Conservation (phyloP, 1,140 invertebrate genomes). For the Hycleus cichorii region DNA sequence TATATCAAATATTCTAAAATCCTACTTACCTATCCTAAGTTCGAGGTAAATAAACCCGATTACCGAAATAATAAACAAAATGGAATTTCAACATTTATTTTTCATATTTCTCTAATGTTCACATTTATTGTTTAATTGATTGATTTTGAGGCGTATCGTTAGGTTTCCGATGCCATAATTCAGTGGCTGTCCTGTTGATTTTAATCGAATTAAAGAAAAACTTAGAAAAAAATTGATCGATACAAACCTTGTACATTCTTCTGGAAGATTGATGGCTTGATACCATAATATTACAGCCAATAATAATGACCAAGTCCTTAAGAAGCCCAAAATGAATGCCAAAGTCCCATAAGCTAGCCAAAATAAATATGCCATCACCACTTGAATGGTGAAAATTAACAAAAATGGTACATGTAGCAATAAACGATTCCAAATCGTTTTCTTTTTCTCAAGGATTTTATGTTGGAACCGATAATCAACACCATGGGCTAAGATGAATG, state of each 20-base stretch:
- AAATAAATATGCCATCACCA: constrained; percentile 68
- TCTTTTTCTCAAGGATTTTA: constrained; percentile 3
- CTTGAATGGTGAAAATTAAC: constrained; percentile 57
- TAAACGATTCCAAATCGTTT: constrained; percentile 18
- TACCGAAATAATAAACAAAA: too few relatives aligned
- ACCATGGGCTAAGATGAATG: constrained; percentile 49
- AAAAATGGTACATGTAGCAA: constrained; percentile 48
- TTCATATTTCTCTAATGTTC: too few relatives aligned
- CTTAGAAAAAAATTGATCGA: not conserved
- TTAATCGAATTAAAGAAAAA: not conserved
- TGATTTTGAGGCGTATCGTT: too few relatives aligned
- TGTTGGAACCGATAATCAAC: constrained; percentile 41
- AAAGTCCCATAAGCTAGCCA: constrained; percentile 74
- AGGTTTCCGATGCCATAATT: constrained; percentile 11
- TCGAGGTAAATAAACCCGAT: too few relatives aligned
- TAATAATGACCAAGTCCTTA: constrained; percentile 71
- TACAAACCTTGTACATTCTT: constrained; percentile 45
- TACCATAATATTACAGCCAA: constrained; percentile 61
- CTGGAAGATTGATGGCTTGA: constrained; percentile 45
- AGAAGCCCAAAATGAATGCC: constrained; percentile 68
- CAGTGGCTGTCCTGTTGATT: constrained; percentile 20
- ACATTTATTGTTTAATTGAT: too few relatives aligned
- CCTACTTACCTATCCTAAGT: too few relatives aligned
- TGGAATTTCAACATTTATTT: too few relatives aligned
- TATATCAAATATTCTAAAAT: too few relatives aligned